A percentile compares a stretch with the other conserved stretches of the same genome.
Evolutionary conservation across 2,113 vertebrate genomes (phyloP).

Genomic region (Neoarius graeffei): DNA sequence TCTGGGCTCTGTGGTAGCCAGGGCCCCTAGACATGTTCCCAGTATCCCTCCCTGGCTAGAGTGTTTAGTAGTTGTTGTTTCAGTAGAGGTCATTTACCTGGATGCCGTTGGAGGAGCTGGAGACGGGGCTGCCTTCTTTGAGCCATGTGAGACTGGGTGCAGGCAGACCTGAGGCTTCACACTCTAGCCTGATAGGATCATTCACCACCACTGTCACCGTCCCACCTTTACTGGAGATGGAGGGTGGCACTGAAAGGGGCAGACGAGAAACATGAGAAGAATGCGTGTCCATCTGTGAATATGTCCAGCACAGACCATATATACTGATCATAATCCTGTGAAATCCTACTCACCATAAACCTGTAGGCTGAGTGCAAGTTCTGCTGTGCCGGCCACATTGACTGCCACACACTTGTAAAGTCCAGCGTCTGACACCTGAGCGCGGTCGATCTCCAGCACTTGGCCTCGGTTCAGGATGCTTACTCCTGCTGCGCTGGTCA

Average conservation of each 20-base stretch:
- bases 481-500: slow-evolving; percentile 69
- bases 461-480: slow-evolving; percentile 77
- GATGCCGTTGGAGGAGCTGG: slow-evolving; percentile 82
- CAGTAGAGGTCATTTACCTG: slow-evolving; percentile 70
- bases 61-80: background rate
- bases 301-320: background rate
- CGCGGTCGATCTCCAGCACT: slow-evolving; percentile 77
- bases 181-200: slow-evolving; percentile 82
- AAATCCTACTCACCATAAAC: slow-evolving; percentile 80
- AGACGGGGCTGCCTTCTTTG: slow-evolving; percentile 92
- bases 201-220: slow-evolving; percentile 86
- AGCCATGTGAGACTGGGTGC: slow-evolving; percentile 91
- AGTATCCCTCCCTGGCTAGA: background rate
- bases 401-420: slow-evolving; percentile 86
- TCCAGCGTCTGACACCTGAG: slow-evolving; percentile 84
- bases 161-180: slow-evolving; percentile 90
- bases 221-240: slow-evolving; percentile 81
- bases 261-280: background rate
- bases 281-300: background rate
- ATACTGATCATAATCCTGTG: background rate
- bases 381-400: slow-evolving; percentile 82
- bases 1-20: background rate
- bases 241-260: slow-evolving; percentile 79
- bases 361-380: slow-evolving; percentile 83
- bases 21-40: background rate